These are phyloP conservation scores for Drosophila prolongata DNA, from an alignment of 2,888 invertebrate species.

Conservation along the genomic window DNA sequence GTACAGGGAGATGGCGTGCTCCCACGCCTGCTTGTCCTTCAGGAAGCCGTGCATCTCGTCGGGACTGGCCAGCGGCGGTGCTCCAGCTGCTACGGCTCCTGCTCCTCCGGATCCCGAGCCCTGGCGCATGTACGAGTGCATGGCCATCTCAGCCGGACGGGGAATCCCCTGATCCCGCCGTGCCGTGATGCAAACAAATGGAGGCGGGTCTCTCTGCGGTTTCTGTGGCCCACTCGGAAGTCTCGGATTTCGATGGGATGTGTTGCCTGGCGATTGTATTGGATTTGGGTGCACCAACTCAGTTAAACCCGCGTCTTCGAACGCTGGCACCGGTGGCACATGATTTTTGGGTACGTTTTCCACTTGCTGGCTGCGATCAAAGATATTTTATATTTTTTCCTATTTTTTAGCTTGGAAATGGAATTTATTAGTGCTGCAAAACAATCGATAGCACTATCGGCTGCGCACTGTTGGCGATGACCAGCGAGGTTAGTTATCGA, in stretches of 20 bases:
- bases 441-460: conserved; percentile 11
- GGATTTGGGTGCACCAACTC: neutral
- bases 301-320: conserved; percentile 4
- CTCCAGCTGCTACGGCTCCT: conserved; percentile 13
- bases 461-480: neutral
- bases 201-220: conserved; percentile 4
- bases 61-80: conserved; percentile 45
- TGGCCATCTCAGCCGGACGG: conserved; percentile 55
- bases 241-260: conserved; percentile 19
- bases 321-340: conserved; percentile 6
- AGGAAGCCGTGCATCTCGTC: conserved; percentile 83
- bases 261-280: neutral
- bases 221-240: conserved; percentile 8
- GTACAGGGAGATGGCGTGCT: conserved; percentile 92
- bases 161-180: conserved; percentile 17
- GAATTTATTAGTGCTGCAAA: conserved; percentile 17
- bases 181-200: conserved; percentile 3
- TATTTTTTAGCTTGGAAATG: conserved; percentile 30
- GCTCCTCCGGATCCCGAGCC: conserved; percentile 40
- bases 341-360: conserved; percentile 35
- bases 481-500: neutral
- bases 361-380: conserved; percentile 15
- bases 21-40: conserved; percentile 88
- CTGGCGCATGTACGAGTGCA: conserved; percentile 74
- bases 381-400: conserved; percentile 24